A percentile compares a stretch with the other conserved stretches of the same genome.
Evolutionary conservation across 2,888 invertebrate genomes (phyloP).

Genomic region (Ennomos quercinarius): DNA sequence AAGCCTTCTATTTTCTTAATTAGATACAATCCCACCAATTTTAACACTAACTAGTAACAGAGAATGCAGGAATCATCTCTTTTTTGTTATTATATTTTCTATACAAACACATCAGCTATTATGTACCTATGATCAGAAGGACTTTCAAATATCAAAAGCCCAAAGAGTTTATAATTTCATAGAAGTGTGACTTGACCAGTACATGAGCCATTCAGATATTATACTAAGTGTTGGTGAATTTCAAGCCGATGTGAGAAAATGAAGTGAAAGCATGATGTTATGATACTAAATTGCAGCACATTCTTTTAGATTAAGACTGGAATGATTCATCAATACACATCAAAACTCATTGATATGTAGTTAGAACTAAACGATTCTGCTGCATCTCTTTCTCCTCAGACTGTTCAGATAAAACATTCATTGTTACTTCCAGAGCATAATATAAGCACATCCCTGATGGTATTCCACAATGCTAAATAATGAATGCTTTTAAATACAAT

Average conservation of each 20-base stretch:
- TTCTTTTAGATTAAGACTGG: slow-evolving; percentile 12
- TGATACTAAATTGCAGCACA: slow-evolving; percentile 11
- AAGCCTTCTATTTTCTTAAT: slow-evolving; percentile 7
- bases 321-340: slow-evolving; percentile 11
- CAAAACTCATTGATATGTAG: slow-evolving; percentile 23
- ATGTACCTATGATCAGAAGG: slow-evolving; percentile 11
- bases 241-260: slow-evolving; percentile 11
- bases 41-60: slow-evolving; percentile 8
- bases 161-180: slow-evolving; percentile 12
- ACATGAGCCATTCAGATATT: slow-evolving; percentile 14
- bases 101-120: slow-evolving; percentile 10
- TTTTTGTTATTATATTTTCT: slow-evolving; percentile 11
- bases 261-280: slow-evolving; percentile 17
- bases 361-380: slow-evolving; percentile 17
- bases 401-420: slow-evolving; percentile 19
- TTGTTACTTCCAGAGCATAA: slow-evolving; percentile 15
- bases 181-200: slow-evolving; percentile 13
- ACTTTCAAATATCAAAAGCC: slow-evolving; percentile 3
- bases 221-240: slow-evolving; percentile 6
- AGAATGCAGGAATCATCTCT: slow-evolving; percentile 17
- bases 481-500: slow-evolving; percentile 4
- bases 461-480: slow-evolving; percentile 11
- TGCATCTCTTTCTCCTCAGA: slow-evolving; percentile 14
- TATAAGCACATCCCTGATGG: slow-evolving; percentile 13
- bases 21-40: slow-evolving; percentile 11